These are phyloP conservation scores for Centrocercus urophasianus DNA, from an alignment of 2,113 vertebrate genomes.

Conservation along the genomic window DNA sequence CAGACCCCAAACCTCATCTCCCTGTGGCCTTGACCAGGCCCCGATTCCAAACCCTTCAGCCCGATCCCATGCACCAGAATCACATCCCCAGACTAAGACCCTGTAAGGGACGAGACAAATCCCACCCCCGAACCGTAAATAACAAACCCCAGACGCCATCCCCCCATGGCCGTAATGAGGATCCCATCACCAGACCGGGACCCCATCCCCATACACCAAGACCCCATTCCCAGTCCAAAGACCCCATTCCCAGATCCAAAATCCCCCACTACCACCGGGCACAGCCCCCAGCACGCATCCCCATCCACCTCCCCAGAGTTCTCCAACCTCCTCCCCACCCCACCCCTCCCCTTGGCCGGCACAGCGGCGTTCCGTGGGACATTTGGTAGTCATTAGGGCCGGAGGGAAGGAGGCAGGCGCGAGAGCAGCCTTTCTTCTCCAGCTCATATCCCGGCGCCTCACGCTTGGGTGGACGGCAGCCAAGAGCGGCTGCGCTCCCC, in stretches of 20 bases:
- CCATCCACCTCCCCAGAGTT: background rate
- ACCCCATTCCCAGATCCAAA: too few relatives aligned
- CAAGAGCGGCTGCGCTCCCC: background rate
- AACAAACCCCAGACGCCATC: background rate
- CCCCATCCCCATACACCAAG: background rate
- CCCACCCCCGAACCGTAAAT: background rate
- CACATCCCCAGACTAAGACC: too few relatives aligned
- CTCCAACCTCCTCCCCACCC: background rate
- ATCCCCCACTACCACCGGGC: background rate
- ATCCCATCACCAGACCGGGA: background rate
- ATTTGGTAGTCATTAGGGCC: conserved; percentile 48
- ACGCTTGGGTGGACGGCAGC: background rate
- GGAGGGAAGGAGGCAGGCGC: background rate
- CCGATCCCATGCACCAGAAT: too few relatives aligned
- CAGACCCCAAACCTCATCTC: background rate
- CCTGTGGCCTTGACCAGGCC: background rate
- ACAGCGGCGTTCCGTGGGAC: background rate
- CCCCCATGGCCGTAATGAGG: too few relatives aligned
- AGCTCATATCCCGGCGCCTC: background rate
- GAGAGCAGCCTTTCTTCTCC: background rate
- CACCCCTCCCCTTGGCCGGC: background rate
- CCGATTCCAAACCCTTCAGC: too few relatives aligned
- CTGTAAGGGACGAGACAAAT: too few relatives aligned
- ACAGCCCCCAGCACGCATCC: background rate
- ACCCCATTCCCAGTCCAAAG: background rate